These are phyloP conservation scores for mouse (Mus musculus) DNA, from an alignment of 2,113 vertebrate species.

Conservation along the genomic window GRCm39 chr4:68944001-68944500, in stretches of 20 bases:
- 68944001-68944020: constrained; percentile 4
- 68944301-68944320: neutral
- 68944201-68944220: neutral
- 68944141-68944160: neutral
- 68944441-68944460: neutral
- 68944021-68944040: constrained; percentile 50
- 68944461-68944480: neutral
- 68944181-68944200: neutral
- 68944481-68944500: too few relatives aligned
- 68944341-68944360: neutral
- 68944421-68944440: neutral
- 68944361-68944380: neutral
- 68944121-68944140: neutral
- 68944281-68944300: neutral
- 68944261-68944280: neutral
- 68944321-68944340: neutral
- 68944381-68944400: neutral
- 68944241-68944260: neutral
- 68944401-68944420: neutral
- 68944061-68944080: neutral
- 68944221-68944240: neutral
- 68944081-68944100: neutral
- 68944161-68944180: neutral
- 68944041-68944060: constrained; percentile 22
- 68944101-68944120: neutral